These are phyloP conservation scores for Temnothorax ravouxi DNA, from an alignment of 2,888 invertebrate genomes.

Conservation along the genomic window DNA sequence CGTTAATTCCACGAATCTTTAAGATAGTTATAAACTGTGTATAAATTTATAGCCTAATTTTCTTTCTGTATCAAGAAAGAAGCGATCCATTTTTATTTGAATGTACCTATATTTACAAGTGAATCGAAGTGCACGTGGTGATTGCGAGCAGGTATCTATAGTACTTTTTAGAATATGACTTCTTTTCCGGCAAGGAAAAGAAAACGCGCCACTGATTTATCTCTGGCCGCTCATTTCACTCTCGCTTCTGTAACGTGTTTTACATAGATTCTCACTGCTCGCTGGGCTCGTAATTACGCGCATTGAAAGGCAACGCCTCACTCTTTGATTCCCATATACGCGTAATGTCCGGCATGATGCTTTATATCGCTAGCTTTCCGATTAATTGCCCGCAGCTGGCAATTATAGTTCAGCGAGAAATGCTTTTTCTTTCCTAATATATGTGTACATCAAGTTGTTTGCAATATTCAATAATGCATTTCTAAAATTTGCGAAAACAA, in stretches of 20 bases:
- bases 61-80: conserved; percentile 11
- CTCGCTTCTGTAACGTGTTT: conserved; percentile 66
- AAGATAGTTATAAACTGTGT: neutral
- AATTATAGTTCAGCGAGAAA: conserved; percentile 22
- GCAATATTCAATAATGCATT: neutral
- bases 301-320: conserved; percentile 68
- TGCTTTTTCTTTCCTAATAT: neutral
- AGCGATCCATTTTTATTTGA: conserved; percentile 38
- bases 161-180: conserved; percentile 63
- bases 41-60: conserved; percentile 23
- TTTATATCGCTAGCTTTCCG: conserved; percentile 53
- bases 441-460: neutral
- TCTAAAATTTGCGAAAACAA: neutral
- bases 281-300: conserved; percentile 59
- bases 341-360: conserved; percentile 60
- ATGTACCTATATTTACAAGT: conserved; percentile 36
- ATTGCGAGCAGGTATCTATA: conserved; percentile 6
- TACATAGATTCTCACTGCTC: conserved; percentile 60
- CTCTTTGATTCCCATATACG: conserved; percentile 57
- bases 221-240: conserved; percentile 69
- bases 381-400: conserved; percentile 55
- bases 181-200: conserved; percentile 73
- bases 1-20: neutral
- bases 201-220: conserved; percentile 72
- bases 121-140: conserved; percentile 18